Base-by-base conservation (phyloP, 1,140 invertebrate species). In the Brachionus manjavacas region DNA sequence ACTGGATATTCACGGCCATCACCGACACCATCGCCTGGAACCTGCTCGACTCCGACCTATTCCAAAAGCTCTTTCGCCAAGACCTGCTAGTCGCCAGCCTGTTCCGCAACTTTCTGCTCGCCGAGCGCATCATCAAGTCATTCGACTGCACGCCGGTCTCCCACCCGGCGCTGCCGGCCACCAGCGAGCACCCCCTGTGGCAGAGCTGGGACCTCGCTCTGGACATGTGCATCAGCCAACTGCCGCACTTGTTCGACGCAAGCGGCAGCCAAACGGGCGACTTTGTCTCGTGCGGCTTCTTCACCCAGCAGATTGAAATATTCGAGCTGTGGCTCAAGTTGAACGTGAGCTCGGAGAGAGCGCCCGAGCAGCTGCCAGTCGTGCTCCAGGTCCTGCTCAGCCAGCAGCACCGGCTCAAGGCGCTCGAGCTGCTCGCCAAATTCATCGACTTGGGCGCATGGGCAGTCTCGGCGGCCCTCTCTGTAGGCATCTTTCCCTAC, bases 11-110 rank as follows among this genome's bases (percentile, higher is more conserved):
- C 90, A 99, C 97, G 43, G 97, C 97, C 7, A 98, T 99, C 80
- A 99, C 97, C 2, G 97, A 99, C 89, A 99, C 97, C n/a, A 99
- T 99, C 88, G 97, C 97, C 0, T 99, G 97, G 97, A 98, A 98
- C 88, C 95, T 94, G 55, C 91, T 99, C 84, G 95, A 96, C 14
- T 91, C 92, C 91, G 93, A 93, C 93, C 88, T 96, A 85, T 99
- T 99, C 90, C 96, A 99, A 91, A 95, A 94, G 88, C 90, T 99
- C 83, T 99, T 99, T 90, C 92, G 98, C 7, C 88, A 91, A 86
- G 98, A 99, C 90, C 91, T 99, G 80, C 91, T 99, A n/a, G 96
- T 99, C 12, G 97, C 97, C 41, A 97, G 95, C 89, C 91, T 99
- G 49, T 99, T 99, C 90, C 92, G 98, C 52, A 99, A 99, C 91